Evolutionary conservation across 1,140 invertebrate genomes (phyloP).

Genomic region (Euwallacea similis): DNA sequence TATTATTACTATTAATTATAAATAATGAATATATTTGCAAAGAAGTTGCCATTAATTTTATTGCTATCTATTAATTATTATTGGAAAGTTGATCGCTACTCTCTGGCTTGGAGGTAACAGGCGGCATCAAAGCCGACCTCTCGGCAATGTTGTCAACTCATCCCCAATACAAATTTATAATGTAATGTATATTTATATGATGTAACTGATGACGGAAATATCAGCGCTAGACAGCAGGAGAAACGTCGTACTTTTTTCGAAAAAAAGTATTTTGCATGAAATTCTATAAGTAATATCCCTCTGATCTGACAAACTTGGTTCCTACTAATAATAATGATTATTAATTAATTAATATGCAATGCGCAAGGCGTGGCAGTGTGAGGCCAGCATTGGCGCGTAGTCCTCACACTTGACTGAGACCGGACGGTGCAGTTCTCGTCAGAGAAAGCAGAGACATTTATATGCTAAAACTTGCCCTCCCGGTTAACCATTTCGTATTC

Average conservation of each 20-base stretch:
- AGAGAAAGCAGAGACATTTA: too few relatives aligned
- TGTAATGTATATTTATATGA: slow-evolving; percentile 52
- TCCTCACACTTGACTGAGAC: background rate
- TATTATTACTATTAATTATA: slow-evolving; percentile 33
- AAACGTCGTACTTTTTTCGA: slow-evolving; percentile 32
- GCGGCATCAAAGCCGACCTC: background rate
- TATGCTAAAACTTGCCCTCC: too few relatives aligned
- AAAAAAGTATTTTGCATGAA: slow-evolving; percentile 28
- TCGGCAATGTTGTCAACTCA: background rate
- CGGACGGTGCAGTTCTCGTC: too few relatives aligned
- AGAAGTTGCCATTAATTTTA: slow-evolving; percentile 52
- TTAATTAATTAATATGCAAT: slow-evolving; percentile 51
- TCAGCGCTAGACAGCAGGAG: slow-evolving; percentile 48
- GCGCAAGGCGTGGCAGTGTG: slow-evolving; percentile 9
- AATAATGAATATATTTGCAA: slow-evolving; percentile 40
- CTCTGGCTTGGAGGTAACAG: background rate
- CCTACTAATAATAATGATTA: slow-evolving; percentile 58
- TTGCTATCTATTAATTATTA: slow-evolving; percentile 48
- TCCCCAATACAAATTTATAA: too few relatives aligned
- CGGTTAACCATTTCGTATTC: too few relatives aligned
- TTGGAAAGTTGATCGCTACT: slow-evolving; percentile 47
- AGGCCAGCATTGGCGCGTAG: background rate
- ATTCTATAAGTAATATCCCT: slow-evolving; percentile 26
- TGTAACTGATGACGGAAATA: slow-evolving; percentile 50
- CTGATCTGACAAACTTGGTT: slow-evolving; percentile 57